phyloP scores from a whole-genome alignment of 2,888 invertebrate species.

The Ophioninae sp. region DNA sequence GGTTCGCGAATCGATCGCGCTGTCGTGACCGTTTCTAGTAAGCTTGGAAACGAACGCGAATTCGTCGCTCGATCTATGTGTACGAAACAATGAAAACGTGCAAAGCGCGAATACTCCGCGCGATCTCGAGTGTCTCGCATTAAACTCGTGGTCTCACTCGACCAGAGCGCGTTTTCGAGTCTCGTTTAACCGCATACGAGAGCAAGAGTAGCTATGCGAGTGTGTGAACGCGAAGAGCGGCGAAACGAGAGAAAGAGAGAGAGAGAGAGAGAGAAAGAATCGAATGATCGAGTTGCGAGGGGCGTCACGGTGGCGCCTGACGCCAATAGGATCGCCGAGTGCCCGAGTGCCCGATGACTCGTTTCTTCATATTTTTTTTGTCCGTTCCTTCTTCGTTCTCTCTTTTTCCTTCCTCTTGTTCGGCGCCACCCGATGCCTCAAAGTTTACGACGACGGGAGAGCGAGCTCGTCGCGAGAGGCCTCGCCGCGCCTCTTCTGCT shows the following conservation, averaged over 20 bases:
- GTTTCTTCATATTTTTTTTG: constrained; percentile 25
- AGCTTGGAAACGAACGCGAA: too few species aligned
- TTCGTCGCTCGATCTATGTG: too few species aligned
- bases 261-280: constrained; percentile 20
- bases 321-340: constrained; percentile 59
- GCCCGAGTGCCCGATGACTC: constrained; percentile 48
- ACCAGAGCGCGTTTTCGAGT: neutral
- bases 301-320: constrained; percentile 62
- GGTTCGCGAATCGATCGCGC: too few species aligned
- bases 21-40: too few species aligned
- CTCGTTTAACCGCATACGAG: neutral
- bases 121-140: too few species aligned
- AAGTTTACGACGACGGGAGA: constrained; percentile 31
- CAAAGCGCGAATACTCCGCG: too few species aligned
- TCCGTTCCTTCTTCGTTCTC: constrained; percentile 10
- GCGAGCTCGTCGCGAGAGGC: constrained; percentile 17
- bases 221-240: neutral
- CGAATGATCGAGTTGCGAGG: constrained; percentile 36
- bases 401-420: constrained; percentile 36
- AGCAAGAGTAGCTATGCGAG: neutral
- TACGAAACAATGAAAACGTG: too few species aligned
- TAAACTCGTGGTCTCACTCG: too few species aligned
- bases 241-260: constrained; percentile 22
- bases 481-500: constrained; percentile 22
- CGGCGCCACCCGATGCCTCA: constrained; percentile 58